These are phyloP conservation scores for Encarsia formosa DNA, from an alignment of 2,888 invertebrate species.

Conservation along the genomic window DNA sequence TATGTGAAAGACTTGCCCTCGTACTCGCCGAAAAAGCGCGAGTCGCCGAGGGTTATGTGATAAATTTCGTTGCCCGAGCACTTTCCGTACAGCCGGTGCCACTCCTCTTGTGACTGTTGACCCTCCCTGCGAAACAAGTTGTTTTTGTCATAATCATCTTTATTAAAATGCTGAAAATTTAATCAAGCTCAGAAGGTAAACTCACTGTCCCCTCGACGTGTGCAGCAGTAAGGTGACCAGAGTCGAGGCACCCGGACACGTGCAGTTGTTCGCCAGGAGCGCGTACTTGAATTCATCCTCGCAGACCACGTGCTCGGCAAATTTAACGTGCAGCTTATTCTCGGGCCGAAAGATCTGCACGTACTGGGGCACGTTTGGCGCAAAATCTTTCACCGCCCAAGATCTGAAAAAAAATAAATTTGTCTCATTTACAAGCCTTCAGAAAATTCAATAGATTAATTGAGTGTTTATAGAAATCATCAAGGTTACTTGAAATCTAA, in stretches of 20 bases:
- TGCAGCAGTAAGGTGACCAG: constrained; percentile 92
- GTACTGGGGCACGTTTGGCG: constrained; percentile 93
- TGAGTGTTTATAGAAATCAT: no score
- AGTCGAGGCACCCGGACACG: constrained; percentile 96
- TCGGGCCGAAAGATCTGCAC: constrained; percentile 98
- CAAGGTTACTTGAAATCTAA: no score
- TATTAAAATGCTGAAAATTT: no score
- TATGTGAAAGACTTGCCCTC: constrained; percentile 99
- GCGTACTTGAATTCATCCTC: constrained; percentile 99
- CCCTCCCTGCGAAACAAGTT: constrained; percentile 68
- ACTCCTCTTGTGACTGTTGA: constrained; percentile 91
- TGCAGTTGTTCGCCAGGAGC: constrained; percentile 94
- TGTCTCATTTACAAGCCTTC: no score
- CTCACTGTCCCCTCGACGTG: constrained; percentile 97
- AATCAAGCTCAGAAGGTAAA: no score
- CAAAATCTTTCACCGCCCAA: constrained; percentile 98
- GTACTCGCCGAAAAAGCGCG: constrained; percentile 96
- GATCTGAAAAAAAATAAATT: no score
- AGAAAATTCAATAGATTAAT: no score
- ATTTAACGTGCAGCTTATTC: constrained; percentile 97
- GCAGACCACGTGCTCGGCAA: constrained; percentile 97
- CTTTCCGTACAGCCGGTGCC: constrained; percentile 97
- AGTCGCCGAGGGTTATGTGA: constrained; percentile 91
- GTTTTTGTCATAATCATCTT: no score
- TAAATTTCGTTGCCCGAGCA: constrained; percentile 99